Conservation (phyloP, 2,113 vertebrate genomes). For the Syngnathoides biaculeatus region DNA sequence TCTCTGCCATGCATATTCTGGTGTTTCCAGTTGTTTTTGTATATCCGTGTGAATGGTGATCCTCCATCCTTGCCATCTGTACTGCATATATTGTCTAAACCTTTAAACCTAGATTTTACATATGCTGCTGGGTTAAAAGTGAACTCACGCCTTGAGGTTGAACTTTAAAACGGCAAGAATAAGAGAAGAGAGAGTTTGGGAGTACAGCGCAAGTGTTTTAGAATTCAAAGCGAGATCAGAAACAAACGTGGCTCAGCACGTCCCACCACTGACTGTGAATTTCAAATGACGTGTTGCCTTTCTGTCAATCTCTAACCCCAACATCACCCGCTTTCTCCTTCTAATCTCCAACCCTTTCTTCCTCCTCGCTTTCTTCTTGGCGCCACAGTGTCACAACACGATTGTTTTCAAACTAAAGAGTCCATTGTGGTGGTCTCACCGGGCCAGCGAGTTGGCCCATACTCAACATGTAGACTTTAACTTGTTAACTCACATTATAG, state of each 20-base stretch:
- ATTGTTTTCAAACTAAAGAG: conserved; percentile 38
- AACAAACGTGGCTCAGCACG: conserved; percentile 53
- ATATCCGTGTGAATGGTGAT: too few relatives aligned
- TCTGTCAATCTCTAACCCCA: conserved; percentile 31
- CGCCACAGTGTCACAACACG: conserved; percentile 22
- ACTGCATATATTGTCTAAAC: too few relatives aligned
- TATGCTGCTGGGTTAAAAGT: neutral
- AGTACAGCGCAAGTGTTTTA: conserved; percentile 33
- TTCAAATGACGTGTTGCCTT: conserved; percentile 49
- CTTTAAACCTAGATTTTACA: too few relatives aligned
- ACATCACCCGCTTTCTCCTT: conserved; percentile 17
- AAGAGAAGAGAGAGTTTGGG: conserved; percentile 16
- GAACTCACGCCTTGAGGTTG: neutral
- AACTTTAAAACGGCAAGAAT: neutral
- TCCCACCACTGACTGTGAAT: conserved; percentile 53
- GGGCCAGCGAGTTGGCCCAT: conserved; percentile 6
- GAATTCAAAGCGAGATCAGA: conserved; percentile 62
- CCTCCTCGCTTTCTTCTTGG: conserved; percentile 15
- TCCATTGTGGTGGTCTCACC: conserved; percentile 22
- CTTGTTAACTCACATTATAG: neutral
- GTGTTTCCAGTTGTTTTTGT: too few relatives aligned
- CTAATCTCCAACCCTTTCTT: conserved; percentile 31
- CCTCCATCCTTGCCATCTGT: too few relatives aligned
- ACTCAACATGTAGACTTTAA: neutral
- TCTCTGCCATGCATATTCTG: too few relatives aligned